Percentiles rank a stretch among this genome's conserved stretches.
phyloP scores from a whole-genome alignment of 2,113 vertebrate species.

The Cyprinodon variegatus region DNA sequence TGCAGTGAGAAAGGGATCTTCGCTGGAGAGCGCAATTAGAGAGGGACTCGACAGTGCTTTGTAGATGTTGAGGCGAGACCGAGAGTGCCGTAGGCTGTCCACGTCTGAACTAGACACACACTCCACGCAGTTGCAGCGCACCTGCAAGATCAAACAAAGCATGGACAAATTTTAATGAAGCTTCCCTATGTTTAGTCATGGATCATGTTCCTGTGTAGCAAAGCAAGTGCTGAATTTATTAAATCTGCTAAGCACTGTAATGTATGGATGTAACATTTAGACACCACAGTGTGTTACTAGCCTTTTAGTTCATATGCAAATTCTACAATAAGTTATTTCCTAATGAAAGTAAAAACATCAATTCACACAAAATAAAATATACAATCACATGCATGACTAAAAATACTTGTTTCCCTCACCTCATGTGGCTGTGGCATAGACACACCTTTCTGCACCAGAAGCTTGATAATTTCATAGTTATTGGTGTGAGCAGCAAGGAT shows the following conservation, averaged over 20 bases:
- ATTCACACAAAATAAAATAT: background rate
- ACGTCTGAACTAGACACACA: slow-evolving; percentile 96
- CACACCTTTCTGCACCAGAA: slow-evolving; percentile 96
- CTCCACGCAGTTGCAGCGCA: slow-evolving; percentile 97
- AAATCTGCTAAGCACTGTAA: background rate
- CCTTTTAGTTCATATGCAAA: background rate
- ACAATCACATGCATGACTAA: background rate
- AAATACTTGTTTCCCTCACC: slow-evolving; percentile 59
- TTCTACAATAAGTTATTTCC: background rate
- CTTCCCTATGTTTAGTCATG: background rate
- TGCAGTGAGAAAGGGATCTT: slow-evolving; percentile 97
- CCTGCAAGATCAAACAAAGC: slow-evolving; percentile 63
- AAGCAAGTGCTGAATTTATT: background rate
- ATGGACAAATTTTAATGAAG: slow-evolving; percentile 27
- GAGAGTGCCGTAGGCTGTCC: slow-evolving; percentile 95
- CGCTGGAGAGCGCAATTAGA: slow-evolving; percentile 92
- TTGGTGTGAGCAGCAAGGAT: slow-evolving; percentile 98
- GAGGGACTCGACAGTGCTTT: slow-evolving; percentile 94
- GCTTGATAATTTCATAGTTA: slow-evolving; percentile 98
- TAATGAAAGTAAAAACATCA: background rate
- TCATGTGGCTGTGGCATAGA: slow-evolving; percentile 94
- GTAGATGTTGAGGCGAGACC: slow-evolving; percentile 98
- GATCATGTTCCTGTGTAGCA: background rate
- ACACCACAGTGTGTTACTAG: background rate
- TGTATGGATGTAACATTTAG: background rate